phyloP scores from a whole-genome alignment of 2,113 vertebrate genomes.

The Onychorhynchus coronatus region DNA sequence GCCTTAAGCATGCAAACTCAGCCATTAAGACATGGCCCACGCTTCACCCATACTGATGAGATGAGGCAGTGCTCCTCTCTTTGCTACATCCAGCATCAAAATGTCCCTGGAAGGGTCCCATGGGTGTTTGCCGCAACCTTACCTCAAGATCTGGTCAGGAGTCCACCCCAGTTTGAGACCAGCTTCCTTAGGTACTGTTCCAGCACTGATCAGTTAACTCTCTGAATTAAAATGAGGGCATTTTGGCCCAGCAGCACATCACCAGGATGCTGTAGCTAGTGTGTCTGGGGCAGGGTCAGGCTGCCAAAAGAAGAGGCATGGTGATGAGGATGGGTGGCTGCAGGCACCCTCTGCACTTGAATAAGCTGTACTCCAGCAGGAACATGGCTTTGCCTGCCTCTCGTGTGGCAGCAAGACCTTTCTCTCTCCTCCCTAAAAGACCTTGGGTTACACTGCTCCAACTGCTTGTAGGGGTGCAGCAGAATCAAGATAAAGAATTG shows the following conservation, averaged over 20 bases:
- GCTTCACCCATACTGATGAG: background rate
- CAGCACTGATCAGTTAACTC: background rate
- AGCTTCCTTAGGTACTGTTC: background rate
- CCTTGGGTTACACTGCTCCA: background rate
- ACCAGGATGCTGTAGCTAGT: fast-evolving
- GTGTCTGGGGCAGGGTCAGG: background rate
- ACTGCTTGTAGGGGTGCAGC: background rate
- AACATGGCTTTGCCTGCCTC: background rate
- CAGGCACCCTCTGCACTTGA: background rate
- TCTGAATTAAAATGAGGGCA: background rate
- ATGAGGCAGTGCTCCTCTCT: background rate
- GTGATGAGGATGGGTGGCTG: background rate
- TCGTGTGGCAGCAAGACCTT: fast-evolving
- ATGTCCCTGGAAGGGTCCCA: background rate
- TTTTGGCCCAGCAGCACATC: background rate
- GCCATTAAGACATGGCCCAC: background rate
- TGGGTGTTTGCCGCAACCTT: fast-evolving
- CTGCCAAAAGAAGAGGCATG: background rate
- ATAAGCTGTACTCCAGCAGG: fast-evolving
- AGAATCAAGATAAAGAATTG: background rate
- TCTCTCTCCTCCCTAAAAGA: background rate
- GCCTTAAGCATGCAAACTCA: fast-evolving
- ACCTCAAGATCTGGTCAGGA: background rate
- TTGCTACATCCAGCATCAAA: background rate
- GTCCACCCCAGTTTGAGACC: background rate